These are phyloP conservation scores for Stegana nigrithorax DNA, from an alignment of 2,888 invertebrate genomes.

Conservation along the genomic window DNA sequence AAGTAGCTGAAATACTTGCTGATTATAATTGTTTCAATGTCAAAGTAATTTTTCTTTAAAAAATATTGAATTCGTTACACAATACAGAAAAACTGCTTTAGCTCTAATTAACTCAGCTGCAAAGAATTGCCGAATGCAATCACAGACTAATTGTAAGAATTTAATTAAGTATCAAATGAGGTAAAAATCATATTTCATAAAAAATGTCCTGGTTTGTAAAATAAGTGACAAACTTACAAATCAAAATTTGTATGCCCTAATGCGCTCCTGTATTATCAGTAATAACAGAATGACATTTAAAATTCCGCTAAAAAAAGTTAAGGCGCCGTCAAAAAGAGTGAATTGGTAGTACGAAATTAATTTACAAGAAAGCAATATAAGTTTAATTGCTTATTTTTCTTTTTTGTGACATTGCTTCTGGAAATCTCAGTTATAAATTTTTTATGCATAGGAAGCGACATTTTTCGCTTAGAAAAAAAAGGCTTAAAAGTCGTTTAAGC, in stretches of 20 bases:
- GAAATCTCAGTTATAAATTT: too few species aligned
- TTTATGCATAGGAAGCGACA: too few species aligned
- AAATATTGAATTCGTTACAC: not conserved
- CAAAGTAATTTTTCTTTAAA: not conserved
- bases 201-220: too few species aligned
- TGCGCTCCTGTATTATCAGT: too few species aligned
- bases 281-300: not conserved
- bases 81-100: not conserved
- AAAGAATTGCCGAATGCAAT: constrained; percentile 63
- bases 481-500: too few species aligned
- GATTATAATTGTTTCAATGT: constrained; percentile 43
- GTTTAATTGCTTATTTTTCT: too few species aligned
- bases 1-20: constrained; percentile 64
- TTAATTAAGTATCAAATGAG: not conserved
- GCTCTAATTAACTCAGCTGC: not conserved
- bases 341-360: too few species aligned
- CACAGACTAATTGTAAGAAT: constrained; percentile 36
- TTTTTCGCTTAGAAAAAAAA: too few species aligned
- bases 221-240: constrained; percentile 17
- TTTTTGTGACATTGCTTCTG: too few species aligned
- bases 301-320: not conserved
- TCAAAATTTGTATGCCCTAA: not conserved
- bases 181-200: not conserved
- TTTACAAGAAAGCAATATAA: constrained; percentile 33
- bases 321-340: too few species aligned